A percentile compares a stretch with the other conserved stretches of the same genome.
Evolutionary conservation across 2,888 invertebrate species (phyloP).

Genomic region (Sturmia bella): DNA sequence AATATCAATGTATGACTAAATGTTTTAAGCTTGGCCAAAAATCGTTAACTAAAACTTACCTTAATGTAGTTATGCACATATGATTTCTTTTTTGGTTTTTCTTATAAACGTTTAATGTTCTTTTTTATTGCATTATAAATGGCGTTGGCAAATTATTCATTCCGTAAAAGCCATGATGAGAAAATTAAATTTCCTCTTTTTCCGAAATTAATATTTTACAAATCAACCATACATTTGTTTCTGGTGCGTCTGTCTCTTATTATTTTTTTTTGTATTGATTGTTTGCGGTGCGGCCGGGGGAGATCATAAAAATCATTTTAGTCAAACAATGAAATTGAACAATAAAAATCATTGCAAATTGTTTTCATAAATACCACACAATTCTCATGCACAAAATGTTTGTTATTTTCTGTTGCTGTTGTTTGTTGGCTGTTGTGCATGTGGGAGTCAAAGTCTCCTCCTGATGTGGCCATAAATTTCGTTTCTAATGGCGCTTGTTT

Average conservation of each 20-base stretch:
- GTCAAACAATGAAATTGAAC: slow-evolving; percentile 64
- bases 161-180: slow-evolving; percentile 55
- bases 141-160: slow-evolving; percentile 42
- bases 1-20: slow-evolving; percentile 8
- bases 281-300: not conserved
- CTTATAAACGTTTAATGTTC: slow-evolving; percentile 54
- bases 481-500: slow-evolving; percentile 56
- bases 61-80: not conserved
- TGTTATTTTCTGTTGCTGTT: slow-evolving; percentile 3
- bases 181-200: slow-evolving; percentile 61
- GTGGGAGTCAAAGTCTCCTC: slow-evolving; percentile 49
- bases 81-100: slow-evolving; percentile 17
- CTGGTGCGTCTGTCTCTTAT: not conserved
- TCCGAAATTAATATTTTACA: slow-evolving; percentile 66
- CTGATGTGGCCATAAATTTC: slow-evolving; percentile 65
- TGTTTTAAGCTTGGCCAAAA: slow-evolving; percentile 6
- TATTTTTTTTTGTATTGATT: too few relatives aligned
- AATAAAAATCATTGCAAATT: slow-evolving; percentile 70
- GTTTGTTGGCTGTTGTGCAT: slow-evolving; percentile 35
- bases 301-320: slow-evolving; percentile 57
- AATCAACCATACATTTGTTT: slow-evolving; percentile 5
- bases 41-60: slow-evolving; percentile 22
- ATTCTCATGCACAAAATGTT: slow-evolving; percentile 29
- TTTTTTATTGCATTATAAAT: slow-evolving; percentile 61
- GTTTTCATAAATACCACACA: slow-evolving; percentile 69